Evolutionary conservation across 2,113 vertebrate genomes (phyloP), one percentile per base, ranked within the genome.

Genomic region (Petroica traversi): DNA sequence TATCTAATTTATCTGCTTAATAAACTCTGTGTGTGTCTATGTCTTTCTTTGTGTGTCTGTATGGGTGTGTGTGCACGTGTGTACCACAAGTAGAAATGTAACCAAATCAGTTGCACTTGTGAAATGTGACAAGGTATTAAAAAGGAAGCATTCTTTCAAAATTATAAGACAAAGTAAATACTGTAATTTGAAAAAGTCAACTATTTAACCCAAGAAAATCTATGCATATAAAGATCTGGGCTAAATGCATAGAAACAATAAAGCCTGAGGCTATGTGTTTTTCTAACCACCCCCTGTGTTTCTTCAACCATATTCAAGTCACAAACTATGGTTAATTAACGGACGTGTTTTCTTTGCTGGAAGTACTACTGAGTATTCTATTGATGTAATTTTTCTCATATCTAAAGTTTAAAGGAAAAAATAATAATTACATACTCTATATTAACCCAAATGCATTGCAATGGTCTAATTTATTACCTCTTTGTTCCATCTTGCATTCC

Each of bases 241-340:
- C 23, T 85, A 95, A 75, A 43, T 74, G 36, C 43, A 57, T 85
- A 73, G 29, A 25, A 85, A 78, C 6, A 41, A 66, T 29, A 11
- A 77, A 40, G 22, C 36, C 41, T 43, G 16, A 71, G 41, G 45
- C 26, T 83, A 15, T 83, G 28, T 43, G 16, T 26, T 95, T 94
- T 93, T 68, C 52, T 88, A 85, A 24, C 29, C 9, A 38, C 3
- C 19, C 14, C 14, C 4, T 14, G 4, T 79, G 54, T 86, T 52
- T 67, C 79, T 89, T 93, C 52, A 93, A 93, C 86, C 20, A 67
- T 71, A 88, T 92, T 91, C 69, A 95, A 84, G 71, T 89, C 80
- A 88, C 61, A 94, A 95, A 88, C 9, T 93, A 71, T 59, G 85
- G 57, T 89, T 95, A 94, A 96, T 95, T 96, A 95, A 91, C 48